phyloP scores from a whole-genome alignment of 2,888 invertebrate genomes.

The Artemia sinica region DNA sequence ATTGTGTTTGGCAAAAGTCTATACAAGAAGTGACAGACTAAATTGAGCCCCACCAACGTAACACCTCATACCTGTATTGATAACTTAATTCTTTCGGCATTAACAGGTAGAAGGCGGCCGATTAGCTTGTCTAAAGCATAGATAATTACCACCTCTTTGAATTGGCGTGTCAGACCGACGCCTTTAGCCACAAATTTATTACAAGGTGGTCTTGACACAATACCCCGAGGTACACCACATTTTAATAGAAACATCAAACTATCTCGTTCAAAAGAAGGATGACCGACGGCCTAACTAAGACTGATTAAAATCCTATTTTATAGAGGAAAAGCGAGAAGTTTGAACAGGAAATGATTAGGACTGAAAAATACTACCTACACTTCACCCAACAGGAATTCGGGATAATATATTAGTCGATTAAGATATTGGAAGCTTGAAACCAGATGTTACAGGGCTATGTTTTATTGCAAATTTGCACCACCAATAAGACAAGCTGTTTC shows the following conservation, averaged over 20 bases:
- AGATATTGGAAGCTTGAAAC: no score
- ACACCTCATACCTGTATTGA: neutral
- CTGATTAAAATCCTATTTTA: neutral
- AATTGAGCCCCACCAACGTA: no score
- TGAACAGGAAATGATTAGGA: slow-evolving; percentile 6
- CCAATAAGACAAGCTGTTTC: no score
- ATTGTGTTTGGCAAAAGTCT: no score
- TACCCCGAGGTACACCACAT: neutral
- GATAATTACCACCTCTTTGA: slow-evolving; percentile 12
- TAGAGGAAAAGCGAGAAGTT: neutral
- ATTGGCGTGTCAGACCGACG: neutral
- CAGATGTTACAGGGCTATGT: no score
- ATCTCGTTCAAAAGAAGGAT: no score
- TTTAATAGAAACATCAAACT: neutral
- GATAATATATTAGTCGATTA: no score
- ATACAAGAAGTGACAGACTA: no score
- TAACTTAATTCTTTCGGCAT: slow-evolving; percentile 13
- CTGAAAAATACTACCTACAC: neutral
- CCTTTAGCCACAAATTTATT: slow-evolving; percentile 4
- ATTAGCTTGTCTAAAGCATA: neutral
- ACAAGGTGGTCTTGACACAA: neutral
- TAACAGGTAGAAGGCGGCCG: slow-evolving; percentile 12
- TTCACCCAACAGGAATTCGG: no score
- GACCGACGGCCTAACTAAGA: no score
- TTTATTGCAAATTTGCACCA: no score